A percentile compares a stretch with the other conserved stretches of the same genome.
Conservation (phyloP, 2,888 invertebrate species). For the Mesodorylaimus sp. region DNA sequence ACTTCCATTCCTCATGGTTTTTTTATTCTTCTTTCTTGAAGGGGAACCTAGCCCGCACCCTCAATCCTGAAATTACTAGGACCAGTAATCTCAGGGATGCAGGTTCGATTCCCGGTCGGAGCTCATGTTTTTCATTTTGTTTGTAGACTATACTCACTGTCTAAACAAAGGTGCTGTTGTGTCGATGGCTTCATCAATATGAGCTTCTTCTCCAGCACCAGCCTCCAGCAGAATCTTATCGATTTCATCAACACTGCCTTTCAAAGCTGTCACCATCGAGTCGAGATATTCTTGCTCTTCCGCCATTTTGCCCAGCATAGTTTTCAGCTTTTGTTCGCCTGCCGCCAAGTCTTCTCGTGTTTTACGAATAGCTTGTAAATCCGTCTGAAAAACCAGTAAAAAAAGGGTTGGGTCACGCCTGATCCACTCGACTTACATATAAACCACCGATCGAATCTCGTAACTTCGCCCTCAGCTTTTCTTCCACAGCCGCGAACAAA, state of each 20-base stretch:
- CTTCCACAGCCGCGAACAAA: constrained; percentile 78
- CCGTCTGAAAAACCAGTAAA: constrained; percentile 41
- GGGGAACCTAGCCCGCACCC: no score
- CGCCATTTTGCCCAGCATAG: constrained; percentile 20
- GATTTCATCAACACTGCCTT: constrained; percentile 70
- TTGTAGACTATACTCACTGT: constrained; percentile 61
- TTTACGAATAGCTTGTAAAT: constrained; percentile 64
- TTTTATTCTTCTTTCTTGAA: no score
- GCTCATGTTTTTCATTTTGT: no score
- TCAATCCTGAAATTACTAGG: no score
- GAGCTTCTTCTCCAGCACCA: constrained; percentile 48
- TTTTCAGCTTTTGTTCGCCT: constrained; percentile 20
- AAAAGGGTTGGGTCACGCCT: no score
- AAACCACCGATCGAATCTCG: constrained; percentile 73
- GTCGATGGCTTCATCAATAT: constrained; percentile 71
- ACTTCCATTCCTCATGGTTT: no score
- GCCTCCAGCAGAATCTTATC: constrained; percentile 49
- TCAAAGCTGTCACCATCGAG: constrained; percentile 1
- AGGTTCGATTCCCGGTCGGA: no score
- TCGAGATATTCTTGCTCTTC: constrained; percentile 19
- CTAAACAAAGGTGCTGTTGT: constrained; percentile 86
- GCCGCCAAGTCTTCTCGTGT: constrained; percentile 64
- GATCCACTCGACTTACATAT: no score
- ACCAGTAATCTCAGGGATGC: no score
- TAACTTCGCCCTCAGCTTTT: constrained; percentile 66